Evolutionary conservation across 2,113 vertebrate species (phyloP), one percentile per base, ranked within the genome.

Genomic region (Caretta caretta): DNA sequence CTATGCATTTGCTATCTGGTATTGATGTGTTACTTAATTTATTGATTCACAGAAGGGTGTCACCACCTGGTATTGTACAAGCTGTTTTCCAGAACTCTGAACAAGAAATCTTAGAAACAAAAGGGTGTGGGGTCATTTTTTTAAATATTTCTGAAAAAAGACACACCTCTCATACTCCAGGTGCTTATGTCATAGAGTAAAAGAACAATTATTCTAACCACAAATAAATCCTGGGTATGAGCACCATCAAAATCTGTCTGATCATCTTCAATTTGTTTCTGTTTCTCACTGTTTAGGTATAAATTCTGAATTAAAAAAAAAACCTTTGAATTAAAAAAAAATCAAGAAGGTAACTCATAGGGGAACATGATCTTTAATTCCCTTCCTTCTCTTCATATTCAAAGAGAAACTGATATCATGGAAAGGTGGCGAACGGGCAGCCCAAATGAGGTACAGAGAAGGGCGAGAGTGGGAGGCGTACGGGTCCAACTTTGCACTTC

Each of bases 21-120:
- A 98, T 79, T 96, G 96, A 97, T 89, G 89, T 96, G 97, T 95
- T 98, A 80, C 92, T 93, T 96, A 93, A 97, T 97, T 98, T 98
- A 98, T 94, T 94, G 97, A 97, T 93, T 94, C 93, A 96, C 65
- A 86, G 94, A 96, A 92, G 69, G 83, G 95, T 62, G 51, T 87
- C 91, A 81, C 93, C 97, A 94, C 75, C 94, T 95, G 80, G 86
- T 94, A 94, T 91, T 83, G 51, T 84, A 94, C 90, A 96, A 96
- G 89, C 80, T 89, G 89, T 88, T 94, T 84, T 92, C 92, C 83
- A 92, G 89, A 87, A 56, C 94, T 90, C 24, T 83, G 48, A 76
- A n/a, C 65, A 83, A 48, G 75, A 78, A 48, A 48, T 48, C 49
- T 49, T 9, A 35, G 13, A 93, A 10, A 38, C 57, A 93, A 80